Base-by-base conservation (phyloP, 2,113 vertebrate species). In the human (Homo sapiens) region DNA sequence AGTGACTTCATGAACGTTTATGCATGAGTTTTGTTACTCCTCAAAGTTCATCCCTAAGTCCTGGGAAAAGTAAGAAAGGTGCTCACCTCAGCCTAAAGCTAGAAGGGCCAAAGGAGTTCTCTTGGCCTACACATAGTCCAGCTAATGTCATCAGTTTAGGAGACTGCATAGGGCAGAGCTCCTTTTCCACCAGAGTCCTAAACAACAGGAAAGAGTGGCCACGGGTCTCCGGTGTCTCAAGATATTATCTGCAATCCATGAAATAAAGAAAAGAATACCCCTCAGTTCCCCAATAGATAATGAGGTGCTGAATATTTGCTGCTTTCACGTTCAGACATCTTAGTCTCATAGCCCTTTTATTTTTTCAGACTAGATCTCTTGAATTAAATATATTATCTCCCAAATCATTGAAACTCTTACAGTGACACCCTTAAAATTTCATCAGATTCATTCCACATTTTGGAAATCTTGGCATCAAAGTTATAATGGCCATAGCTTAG, bases 361-460 rank as follows among this genome's bases (percentile, higher is more conserved):
- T 80, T n/a, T 1, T 0, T 79, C 48, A 94, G 0, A 9, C 66
- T 86, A 16, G 3, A 64, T 76, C 22, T 79, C 48, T 72, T 0
- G 48, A 90, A 64, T 52, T 23, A 0, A 32, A 3, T 97, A 72
- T 38, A 99, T 99, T 99, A 97, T 99, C 98, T 86, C 97, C 98
- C 35, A 99, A 95, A 75, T 98, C 59, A 14, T 99, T 98, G 97
- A 98, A 66, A 12, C 93, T 94, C 93, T 90, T 99, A 92, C 89
- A 98, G 50, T 95, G 96, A 97, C 99, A 99, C 27, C 99, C 99
- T 0, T 99, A 99, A 92, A 99, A 99, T 94, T 99, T 99, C 32
- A 99, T 98, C 86, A 99, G 98, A 95, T 99, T 99, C 96, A 99
- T 99, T 0, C 94, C 98, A 99, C 99, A 99, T 50, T 99, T 98